phyloP scores from a whole-genome alignment of 2,888 invertebrate genomes.

The Sinhomidia bicolor region DNA sequence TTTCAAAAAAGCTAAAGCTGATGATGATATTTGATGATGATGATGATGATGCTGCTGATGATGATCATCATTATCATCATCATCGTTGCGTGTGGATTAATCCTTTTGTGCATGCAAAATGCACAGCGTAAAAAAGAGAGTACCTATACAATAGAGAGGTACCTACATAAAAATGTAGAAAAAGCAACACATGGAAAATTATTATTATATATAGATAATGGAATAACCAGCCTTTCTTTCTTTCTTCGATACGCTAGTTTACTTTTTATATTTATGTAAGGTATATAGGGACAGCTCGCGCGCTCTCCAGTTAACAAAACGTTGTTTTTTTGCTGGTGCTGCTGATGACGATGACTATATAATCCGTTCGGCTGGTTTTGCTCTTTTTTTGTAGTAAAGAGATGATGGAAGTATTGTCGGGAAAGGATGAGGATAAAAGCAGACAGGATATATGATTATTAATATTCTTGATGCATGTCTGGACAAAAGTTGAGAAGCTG shows the following conservation, averaged over 20 bases:
- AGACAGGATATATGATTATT: conserved; percentile 63
- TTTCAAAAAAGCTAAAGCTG: conserved; percentile 51
- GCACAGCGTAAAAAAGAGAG: neutral
- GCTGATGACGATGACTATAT: conserved; percentile 9
- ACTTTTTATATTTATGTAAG: conserved; percentile 11
- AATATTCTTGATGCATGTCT: conserved; percentile 24
- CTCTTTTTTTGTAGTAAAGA: neutral
- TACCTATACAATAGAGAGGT: neutral
- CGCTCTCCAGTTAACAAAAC: neutral
- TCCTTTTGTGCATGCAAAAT: conserved; percentile 35
- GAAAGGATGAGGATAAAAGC: conserved; percentile 13
- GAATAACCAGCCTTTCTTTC: conserved; percentile 20
- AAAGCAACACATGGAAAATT: conserved; percentile 46
- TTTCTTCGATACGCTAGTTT: neutral
- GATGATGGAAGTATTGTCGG: conserved; percentile 43
- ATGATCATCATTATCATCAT: conserved; percentile 12
- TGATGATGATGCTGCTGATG: neutral
- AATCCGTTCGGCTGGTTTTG: conserved; percentile 19
- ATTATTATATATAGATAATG: conserved; percentile 29
- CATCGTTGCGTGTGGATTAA: conserved; percentile 33
- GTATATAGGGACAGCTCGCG: neutral
- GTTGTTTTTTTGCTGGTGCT: neutral
- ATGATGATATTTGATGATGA: conserved; percentile 19
- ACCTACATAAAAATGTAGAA: neutral
- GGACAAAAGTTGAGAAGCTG: neutral